A percentile compares a stretch with the other conserved stretches of the same genome.
Conservation (phyloP, 37 sponge, comb jelly and placozoan species). For the Chondrilla cf. caribensis region DNA sequence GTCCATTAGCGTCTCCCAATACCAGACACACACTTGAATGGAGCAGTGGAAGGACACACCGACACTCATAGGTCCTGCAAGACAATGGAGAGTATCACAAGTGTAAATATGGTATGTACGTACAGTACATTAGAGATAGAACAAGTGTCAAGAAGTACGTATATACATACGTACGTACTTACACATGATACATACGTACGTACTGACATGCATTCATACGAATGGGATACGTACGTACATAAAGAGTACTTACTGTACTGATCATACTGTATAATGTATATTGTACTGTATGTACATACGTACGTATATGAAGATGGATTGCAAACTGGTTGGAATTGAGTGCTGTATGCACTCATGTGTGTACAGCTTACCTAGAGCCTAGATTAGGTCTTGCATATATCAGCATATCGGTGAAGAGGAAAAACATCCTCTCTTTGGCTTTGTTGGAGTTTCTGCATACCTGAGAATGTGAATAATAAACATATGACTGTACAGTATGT, state of each 20-base stretch:
- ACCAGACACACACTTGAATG: slow-evolving; percentile 35
- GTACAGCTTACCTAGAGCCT: slow-evolving; percentile 13
- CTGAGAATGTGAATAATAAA: slow-evolving; percentile 23
- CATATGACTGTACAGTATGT: neutral
- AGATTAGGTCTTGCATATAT: slow-evolving; percentile 73
- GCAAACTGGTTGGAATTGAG: neutral
- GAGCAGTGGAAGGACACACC: slow-evolving; percentile 57
- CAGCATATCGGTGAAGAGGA: slow-evolving; percentile 80
- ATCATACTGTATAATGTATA: neutral
- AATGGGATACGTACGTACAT: no score
- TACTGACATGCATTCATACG: no score
- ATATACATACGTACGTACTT: neutral
- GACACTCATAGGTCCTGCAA: slow-evolving; percentile 53
- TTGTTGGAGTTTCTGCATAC: slow-evolving; percentile 58
- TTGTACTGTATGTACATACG: neutral
- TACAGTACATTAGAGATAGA: no score
- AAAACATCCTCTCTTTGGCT: slow-evolving; percentile 70
- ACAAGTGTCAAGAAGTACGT: neutral
- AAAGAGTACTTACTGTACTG: no score
- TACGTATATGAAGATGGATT: neutral
- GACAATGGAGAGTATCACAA: neutral
- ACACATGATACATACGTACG: no score
- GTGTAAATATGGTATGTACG: neutral
- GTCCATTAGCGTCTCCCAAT: slow-evolving; percentile 25
- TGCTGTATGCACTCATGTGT: no score